Evolutionary conservation across 2,113 vertebrate species (phyloP), one percentile per base, ranked within the genome.

Genomic region (Tachysurus fulvidraco): DNA sequence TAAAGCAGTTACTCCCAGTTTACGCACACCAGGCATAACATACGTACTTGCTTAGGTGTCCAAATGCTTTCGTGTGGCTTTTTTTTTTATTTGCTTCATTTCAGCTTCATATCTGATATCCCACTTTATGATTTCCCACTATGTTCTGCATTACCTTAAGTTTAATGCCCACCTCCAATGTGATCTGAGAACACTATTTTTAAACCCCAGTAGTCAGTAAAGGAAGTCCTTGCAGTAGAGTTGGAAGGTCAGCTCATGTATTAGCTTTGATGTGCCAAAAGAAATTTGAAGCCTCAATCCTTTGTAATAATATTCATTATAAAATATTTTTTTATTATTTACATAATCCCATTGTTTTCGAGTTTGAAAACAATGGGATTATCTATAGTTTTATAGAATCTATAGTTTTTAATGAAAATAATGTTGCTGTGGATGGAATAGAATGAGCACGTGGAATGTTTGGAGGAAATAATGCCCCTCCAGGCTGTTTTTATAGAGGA

Each of bases 351-450:
- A 93, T 86, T 94, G 95, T 92, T 93, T 95, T 95, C 94, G 93
- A 92, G 91, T 93, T 94, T 90, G 92, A 90, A 92, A n/a, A n/a
- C n/a, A n/a, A n/a, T n/a, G n/a, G n/a, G n/a, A n/a, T n/a, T n/a
- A 93, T 93, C 91, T 94, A 91, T 94, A 91, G 94, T 94, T 94
- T 94, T 91, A n/a, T n/a, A n/a, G n/a, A n/a, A 93, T 93, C 91
- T 94, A 91, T 94, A 91, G 94, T 94, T 94, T 94, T 91, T 94
- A 95, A 94, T 95, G 92, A 95, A 93, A 94, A 93, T 93, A 94
- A 93, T 92, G 93, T 94, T 93, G 91, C 93, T 94, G 94, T 94
- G 94, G 92, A 94, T 94, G 93, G 93, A 94, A 91, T 92, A 93
- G 88, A 91, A 91, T 89, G 91, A 7, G 74, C 5, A 23, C 8